Base-by-base conservation (phyloP, 2,113 vertebrate genomes). In the Paedocypris sp. region DNA sequence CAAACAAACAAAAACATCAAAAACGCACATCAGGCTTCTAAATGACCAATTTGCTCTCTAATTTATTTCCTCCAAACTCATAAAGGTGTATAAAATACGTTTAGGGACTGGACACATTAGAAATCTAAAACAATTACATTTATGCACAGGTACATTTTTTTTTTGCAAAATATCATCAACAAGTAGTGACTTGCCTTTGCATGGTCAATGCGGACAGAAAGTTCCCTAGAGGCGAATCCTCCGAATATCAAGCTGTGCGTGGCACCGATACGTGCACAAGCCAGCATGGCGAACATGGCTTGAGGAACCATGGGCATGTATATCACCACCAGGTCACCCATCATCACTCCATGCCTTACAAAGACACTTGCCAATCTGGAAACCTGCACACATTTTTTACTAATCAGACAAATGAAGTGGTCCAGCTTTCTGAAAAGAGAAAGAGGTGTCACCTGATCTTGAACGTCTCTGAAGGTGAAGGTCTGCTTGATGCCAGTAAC, bases 271-370 rank as follows among this genome's bases (percentile, higher is more conserved):
- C 93, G 86, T 0, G 93, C 90, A 58, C 94, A 98, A 1, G 95
- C 92, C 74, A 99, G 69, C 95, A 98, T 98, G 60, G 89, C 79
- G 48, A 89, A 89, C 75, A 97, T 88, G 2, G 94, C 92, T 79
- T 99, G 88, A 0, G 94, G 95, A 53, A 99, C 89, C 95, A 97
- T 96, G 39, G 95, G 93, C 94, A 99, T 98, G 76, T 98, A 99
- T 78, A 99, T 96, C 47, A 97, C 89, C 26, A 99, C 92, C 29
- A 90, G 80, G 62, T 99, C 93, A 12, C 92, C 91, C 61, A 85
- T 92, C 64, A 69, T 77, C 26, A 99, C 85, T 2, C 91, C 92
- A 7, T 91, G 74, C 56, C 82, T 92, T 66, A 84, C 84, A 60
- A 99, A 69, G 29, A 97, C 90, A 54, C 88, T 88, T 18, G 94